phyloP scores from a whole-genome alignment of 2,113 vertebrate species.

The Nansenia antarctica region DNA sequence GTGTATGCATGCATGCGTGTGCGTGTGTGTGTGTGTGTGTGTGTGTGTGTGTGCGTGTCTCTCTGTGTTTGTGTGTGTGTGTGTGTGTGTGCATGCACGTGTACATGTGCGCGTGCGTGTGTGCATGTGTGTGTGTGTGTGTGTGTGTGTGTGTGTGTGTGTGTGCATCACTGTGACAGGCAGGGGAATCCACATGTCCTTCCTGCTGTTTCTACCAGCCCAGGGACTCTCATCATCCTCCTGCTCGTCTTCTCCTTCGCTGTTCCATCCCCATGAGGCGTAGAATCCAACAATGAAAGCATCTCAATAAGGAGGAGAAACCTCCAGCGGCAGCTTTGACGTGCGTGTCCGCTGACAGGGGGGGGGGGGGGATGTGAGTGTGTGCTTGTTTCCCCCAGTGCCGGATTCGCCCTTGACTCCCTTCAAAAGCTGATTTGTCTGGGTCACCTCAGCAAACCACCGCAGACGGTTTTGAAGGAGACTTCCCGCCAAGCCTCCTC shows the following conservation, averaged over 20 bases:
- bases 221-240: conserved; percentile 19
- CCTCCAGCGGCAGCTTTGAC: conserved; percentile 51
- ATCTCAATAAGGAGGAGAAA: conserved; percentile 23
- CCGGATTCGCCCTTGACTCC: conserved; percentile 66
- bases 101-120: background rate
- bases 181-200: conserved; percentile 15
- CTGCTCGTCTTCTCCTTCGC: conserved; percentile 12
- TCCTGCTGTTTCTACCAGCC: conserved; percentile 29
- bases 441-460: conserved; percentile 68
- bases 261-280: conserved; percentile 19
- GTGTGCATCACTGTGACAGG: conserved; percentile 23
- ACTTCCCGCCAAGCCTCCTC: conserved; percentile 64
- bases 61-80: background rate
- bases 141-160: background rate
- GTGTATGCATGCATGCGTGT: background rate
- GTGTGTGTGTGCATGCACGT: background rate
- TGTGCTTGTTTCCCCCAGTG: conserved; percentile 55
- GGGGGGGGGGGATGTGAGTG: conserved; percentile 8
- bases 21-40: background rate
- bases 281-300: conserved; percentile 31
- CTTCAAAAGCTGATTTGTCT: conserved; percentile 72
- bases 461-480: conserved; percentile 13
- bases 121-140: background rate
- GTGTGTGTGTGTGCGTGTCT: background rate
- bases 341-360: conserved; percentile 53